Evolutionary conservation across 2,888 invertebrate genomes (phyloP), one percentile per base, ranked within the genome.

Genomic region (Chaetogeoica ovagalla): DNA sequence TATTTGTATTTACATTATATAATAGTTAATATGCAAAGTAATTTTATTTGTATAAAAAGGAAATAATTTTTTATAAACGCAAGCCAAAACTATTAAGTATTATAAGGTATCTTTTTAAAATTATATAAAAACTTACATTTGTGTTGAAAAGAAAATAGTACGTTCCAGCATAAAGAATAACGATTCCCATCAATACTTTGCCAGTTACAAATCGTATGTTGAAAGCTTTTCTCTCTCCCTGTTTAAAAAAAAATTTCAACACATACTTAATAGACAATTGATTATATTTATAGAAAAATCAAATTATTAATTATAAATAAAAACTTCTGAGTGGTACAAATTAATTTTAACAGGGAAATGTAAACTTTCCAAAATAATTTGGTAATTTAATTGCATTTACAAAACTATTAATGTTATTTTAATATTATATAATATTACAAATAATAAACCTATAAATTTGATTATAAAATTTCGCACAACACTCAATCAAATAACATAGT

Each of bases 71-170:
- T 19, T 55, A 2, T 55, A 55, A 2, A 55, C 19, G 19, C 7
- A 7, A 55, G 19, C 4, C 7, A 60, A 60, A n/a, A 59, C n/a
- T 43, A 43, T 43, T 43, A 60, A 2, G 23, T 60, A 23, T 52
- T 48, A 52, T 52, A 19, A 52, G 9, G 19, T 5, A 19, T 52
- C 1, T 30, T 19, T 1, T 69, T 2, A 52, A 55, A 69, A 55
- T n/a, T 21, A 4, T 21, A 37, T 21, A 17, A 52, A 11, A 82
- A 89, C 91, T 90, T 87, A 93, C 93, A 87, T 93, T 91, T 83
- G 87, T 87, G 86, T 92, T 91, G 86, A 95, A 95, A 87, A 95
- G 95, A 83, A 93, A 90, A 85, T 95, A 94, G 85, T 96, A 96
- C 81, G 90, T 90, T 0, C 85, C 84, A 39, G 86, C 86, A 83